These are phyloP conservation scores for Cephus cinctus DNA, from an alignment of 1,140 invertebrate species.

Conservation along the genomic window DNA sequence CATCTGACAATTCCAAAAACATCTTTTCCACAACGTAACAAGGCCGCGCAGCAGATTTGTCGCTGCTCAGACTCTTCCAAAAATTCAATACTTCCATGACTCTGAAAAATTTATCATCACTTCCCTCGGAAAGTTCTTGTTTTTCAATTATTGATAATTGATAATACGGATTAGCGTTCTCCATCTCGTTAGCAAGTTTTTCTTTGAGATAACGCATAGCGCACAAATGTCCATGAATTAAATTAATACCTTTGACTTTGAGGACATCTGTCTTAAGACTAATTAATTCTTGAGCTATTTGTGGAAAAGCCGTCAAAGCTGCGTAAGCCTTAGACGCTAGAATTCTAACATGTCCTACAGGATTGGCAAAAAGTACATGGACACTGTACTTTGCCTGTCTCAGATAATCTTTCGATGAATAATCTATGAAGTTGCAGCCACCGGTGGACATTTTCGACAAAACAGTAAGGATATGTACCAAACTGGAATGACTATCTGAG, in stretches of 20 bases:
- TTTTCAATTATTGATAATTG: background rate
- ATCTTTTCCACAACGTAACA: conserved; percentile 1
- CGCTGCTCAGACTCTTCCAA: too few relatives aligned
- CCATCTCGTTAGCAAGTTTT: conserved; percentile 17
- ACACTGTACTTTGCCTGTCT: conserved; percentile 22
- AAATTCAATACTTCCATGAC: conserved; percentile 3
- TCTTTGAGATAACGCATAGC: conserved; percentile 25
- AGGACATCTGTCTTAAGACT: conserved; percentile 12
- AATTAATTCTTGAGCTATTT: conserved; percentile 20
- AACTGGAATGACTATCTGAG: conserved; percentile 20
- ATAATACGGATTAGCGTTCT: conserved; percentile 3
- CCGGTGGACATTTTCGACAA: conserved; percentile 48
- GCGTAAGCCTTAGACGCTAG: conserved; percentile 46
- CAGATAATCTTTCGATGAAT: conserved; percentile 28
- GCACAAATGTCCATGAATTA: conserved; percentile 30
- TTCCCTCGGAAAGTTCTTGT: conserved; percentile 5
- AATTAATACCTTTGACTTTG: conserved; percentile 20
- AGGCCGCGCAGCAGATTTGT: too few relatives aligned
- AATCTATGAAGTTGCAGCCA: conserved; percentile 38
- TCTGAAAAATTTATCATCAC: conserved; percentile 10
- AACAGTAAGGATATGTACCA: conserved; percentile 44
- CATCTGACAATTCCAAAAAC: background rate
- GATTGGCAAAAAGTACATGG: conserved; percentile 27
- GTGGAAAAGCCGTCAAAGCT: conserved; percentile 24
- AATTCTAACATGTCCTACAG: conserved; percentile 37